A percentile compares a stretch with the other conserved stretches of the same genome.
phyloP scores from a whole-genome alignment of 2,113 vertebrate species.

The Narcine bancroftii region DNA sequence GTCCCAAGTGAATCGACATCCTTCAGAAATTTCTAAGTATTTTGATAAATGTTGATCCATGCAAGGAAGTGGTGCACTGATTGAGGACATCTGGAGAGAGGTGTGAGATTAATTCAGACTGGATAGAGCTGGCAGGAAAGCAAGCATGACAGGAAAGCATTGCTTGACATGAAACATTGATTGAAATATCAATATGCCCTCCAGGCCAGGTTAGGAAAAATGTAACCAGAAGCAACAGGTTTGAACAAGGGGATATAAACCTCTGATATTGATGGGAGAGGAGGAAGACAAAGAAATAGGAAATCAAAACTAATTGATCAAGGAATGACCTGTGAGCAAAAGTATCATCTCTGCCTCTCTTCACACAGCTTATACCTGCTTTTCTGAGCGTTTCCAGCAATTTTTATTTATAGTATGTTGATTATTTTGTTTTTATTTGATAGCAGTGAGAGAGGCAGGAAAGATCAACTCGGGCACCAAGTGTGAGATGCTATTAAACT shows the following conservation, averaged over 20 bases:
- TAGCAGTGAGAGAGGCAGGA: background rate
- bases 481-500: background rate
- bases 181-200: background rate
- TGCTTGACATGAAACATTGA: background rate
- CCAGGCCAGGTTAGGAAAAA: background rate
- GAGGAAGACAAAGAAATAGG: background rate
- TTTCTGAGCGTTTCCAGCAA: no score
- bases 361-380: no score
- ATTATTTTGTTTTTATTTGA: no score
- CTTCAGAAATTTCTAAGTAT: background rate
- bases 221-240: background rate
- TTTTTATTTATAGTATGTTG: no score
- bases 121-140: background rate
- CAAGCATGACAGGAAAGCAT: background rate
- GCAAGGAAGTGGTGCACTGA: background rate
- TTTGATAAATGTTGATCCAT: background rate
- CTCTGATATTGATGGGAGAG: background rate
- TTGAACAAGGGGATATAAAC: background rate
- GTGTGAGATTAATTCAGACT: background rate
- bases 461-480: background rate
- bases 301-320: no score
- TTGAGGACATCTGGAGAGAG: background rate
- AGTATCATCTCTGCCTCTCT: no score
- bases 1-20: background rate
- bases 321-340: no score